Evolutionary conservation across 2,797 vertebrate species (phyloP), one percentile per base, ranked within the genome.

Genomic region (Microtus obscurus): DNA sequence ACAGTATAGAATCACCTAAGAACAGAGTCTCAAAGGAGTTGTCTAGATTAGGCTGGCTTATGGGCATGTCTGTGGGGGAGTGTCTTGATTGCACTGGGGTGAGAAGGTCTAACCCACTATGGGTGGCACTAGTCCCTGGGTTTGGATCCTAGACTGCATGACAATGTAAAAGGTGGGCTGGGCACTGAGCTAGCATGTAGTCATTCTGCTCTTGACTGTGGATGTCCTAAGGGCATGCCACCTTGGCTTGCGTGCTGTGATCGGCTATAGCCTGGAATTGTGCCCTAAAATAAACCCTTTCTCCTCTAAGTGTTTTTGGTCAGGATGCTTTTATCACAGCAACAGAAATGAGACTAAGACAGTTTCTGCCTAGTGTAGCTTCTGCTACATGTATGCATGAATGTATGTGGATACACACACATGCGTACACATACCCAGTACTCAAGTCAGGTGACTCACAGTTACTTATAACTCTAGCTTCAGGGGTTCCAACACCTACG

Each of bases 371-470:
- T 56, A 34, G 5, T 14, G 6, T 5, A 14, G 19, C 21, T 1
- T 83, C 27, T 65, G 37, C 12, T 31, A 2, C 0, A 2, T 0
- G 53, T 56, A 19, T 56, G 0, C 17, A 23, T 0, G 12, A 6
- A 25, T 10, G 0, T 9, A 1, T 48, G 69, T 9, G 6, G 1
- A 13, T 21, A 37, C 34, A 53, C 23, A 59, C 37, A 29, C 25
- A 43, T n/a, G 53, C 17, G 53, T 4, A 78, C 1, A 5, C 19
- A 59, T 37, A 43, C 37, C 48, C 48, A 77, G 8, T 4, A 51
- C 31, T 78, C 45, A 51, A 51, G 48, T 51, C 77, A 79, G 34
- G 19, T 79, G 48, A 1, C 21, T n/a, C 34, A 56, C 51, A 79
- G 12, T 5, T 79, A 37, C 51, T 3, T 37, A 37, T 80, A 37